Evolutionary conservation across 1,140 invertebrate species (phyloP).

Genomic region (Euwallacea fornicatus): DNA sequence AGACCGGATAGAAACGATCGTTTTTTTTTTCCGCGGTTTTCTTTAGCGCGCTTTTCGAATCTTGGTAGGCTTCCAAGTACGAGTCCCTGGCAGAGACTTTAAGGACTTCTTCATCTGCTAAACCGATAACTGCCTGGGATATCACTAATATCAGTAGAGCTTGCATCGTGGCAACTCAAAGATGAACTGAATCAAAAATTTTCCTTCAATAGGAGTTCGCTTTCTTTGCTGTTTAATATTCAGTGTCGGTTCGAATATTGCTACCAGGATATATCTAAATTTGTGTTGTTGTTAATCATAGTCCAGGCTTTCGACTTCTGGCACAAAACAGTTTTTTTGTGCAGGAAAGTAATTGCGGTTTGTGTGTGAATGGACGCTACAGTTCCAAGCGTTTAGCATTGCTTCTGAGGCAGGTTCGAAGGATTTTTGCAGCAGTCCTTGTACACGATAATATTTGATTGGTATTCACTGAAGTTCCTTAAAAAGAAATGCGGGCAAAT

Average conservation of each 20-base stretch:
- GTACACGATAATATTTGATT: conserved; percentile 1
- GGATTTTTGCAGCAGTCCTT: background rate
- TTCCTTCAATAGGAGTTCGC: background rate
- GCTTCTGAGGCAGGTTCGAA: too few relatives aligned
- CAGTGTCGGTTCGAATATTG: background rate
- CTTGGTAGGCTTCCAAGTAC: conserved; percentile 39
- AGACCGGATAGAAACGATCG: conserved; percentile 20
- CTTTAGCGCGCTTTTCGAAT: conserved; percentile 4
- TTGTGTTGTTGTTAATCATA: too few relatives aligned
- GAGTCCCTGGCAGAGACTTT: conserved; percentile 34
- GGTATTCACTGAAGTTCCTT: conserved; percentile 17
- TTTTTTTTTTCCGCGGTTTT: conserved; percentile 29
- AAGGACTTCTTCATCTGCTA: conserved; percentile 7
- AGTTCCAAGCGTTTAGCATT: too few relatives aligned
- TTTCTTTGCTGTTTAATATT: conserved; percentile 8
- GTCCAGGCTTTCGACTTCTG: too few relatives aligned
- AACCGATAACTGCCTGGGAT: background rate
- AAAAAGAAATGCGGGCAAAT: conserved; percentile 32
- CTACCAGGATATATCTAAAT: background rate
- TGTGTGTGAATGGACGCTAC: too few relatives aligned
- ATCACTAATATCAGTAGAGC: too few relatives aligned
- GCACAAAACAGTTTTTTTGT: too few relatives aligned
- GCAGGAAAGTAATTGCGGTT: too few relatives aligned
- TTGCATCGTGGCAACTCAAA: background rate
- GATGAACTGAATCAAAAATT: background rate